Conservation (phyloP, 2,888 invertebrate genomes). For the Drosophila kanekoi region DNA sequence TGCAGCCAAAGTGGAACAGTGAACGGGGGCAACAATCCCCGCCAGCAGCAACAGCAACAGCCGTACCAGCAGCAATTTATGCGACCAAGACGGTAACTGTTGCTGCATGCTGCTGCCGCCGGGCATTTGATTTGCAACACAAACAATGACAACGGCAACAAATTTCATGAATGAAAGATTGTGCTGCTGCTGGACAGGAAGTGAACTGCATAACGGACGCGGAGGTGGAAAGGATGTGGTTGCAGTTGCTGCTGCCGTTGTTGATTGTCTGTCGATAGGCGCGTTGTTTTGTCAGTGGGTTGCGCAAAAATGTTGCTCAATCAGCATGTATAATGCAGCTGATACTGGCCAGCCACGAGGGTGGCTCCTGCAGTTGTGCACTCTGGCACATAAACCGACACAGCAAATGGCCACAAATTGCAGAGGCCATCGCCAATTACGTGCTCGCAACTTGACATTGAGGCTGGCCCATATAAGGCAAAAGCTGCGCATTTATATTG, state of each 20-base stretch:
- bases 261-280: slow-evolving; percentile 74
- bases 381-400: background rate
- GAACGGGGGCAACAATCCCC: slow-evolving; percentile 67
- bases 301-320: slow-evolving; percentile 81
- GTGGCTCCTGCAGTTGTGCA: slow-evolving; percentile 70
- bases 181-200: slow-evolving; percentile 72
- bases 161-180: slow-evolving; percentile 81
- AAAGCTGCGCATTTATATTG: slow-evolving; percentile 71
- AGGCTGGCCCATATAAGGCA: slow-evolving; percentile 56
- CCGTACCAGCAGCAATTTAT: slow-evolving; percentile 69
- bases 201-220: slow-evolving; percentile 79
- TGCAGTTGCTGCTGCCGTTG: slow-evolving; percentile 54
- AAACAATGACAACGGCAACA: slow-evolving; percentile 83
- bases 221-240: slow-evolving; percentile 81
- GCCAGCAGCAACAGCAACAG: slow-evolving; percentile 52
- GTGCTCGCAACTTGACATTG: slow-evolving; percentile 72
- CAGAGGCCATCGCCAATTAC: slow-evolving; percentile 63
- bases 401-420: slow-evolving; percentile 57
- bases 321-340: slow-evolving; percentile 78
- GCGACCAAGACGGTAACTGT: slow-evolving; percentile 52
- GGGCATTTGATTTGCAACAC: slow-evolving; percentile 81
- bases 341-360: slow-evolving; percentile 65
- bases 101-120: slow-evolving; percentile 56
- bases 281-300: slow-evolving; percentile 81
- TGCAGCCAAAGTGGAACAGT: slow-evolving; percentile 69